phyloP scores from a whole-genome alignment of 2,113 vertebrate species.

The Archilochus colubris region DNA sequence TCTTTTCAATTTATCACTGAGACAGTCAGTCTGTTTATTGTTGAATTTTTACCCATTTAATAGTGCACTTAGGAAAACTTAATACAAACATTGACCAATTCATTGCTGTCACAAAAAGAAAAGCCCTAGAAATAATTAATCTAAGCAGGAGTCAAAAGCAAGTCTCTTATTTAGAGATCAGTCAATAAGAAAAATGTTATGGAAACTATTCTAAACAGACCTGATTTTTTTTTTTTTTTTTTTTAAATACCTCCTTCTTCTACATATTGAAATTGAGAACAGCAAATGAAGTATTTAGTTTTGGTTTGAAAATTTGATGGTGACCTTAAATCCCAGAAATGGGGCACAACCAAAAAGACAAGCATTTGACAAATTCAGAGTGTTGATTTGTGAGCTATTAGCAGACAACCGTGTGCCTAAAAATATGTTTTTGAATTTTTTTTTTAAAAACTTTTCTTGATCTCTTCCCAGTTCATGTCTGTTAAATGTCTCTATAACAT shows the following conservation, averaged over 20 bases:
- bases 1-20: slow-evolving; percentile 17
- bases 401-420: slow-evolving; percentile 41
- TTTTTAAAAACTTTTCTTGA: slow-evolving; percentile 27
- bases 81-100: slow-evolving; percentile 26
- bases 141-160: slow-evolving; percentile 24
- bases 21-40: not conserved
- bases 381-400: slow-evolving; percentile 52
- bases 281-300: not conserved
- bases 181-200: slow-evolving; percentile 26
- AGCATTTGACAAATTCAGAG: not conserved
- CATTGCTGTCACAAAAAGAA: slow-evolving; percentile 12
- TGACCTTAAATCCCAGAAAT: slow-evolving; percentile 11
- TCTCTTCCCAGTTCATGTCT: slow-evolving; percentile 18
- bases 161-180: slow-evolving; percentile 19
- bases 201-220: not conserved
- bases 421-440: slow-evolving; percentile 49
- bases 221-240: not conserved
- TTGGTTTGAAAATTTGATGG: not conserved
- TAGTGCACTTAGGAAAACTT: slow-evolving; percentile 41
- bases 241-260: not conserved
- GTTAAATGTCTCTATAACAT: slow-evolving; percentile 1
- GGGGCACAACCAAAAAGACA: not conserved
- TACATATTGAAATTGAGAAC: not conserved
- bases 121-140: slow-evolving; percentile 34
- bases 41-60: slow-evolving; percentile 27